phyloP scores from a whole-genome alignment of 2,888 invertebrate species.

The Aphidoletes aphidimyza region DNA sequence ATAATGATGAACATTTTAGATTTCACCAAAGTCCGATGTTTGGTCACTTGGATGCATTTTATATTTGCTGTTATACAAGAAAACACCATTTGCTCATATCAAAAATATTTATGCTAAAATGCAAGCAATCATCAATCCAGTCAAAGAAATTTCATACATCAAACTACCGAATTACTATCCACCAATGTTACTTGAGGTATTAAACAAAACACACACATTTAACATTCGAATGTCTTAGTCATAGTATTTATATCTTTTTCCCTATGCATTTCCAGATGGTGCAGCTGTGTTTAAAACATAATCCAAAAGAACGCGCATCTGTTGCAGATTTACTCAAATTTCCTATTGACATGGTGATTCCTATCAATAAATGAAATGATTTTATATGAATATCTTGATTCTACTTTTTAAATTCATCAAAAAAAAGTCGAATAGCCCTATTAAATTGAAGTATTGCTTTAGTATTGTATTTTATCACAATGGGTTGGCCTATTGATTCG shows the following conservation, averaged over 20 bases:
- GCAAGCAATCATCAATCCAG: conserved; percentile 79
- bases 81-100: conserved; percentile 90
- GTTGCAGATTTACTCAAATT: conserved; percentile 65
- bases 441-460: background rate
- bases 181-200: conserved; percentile 64
- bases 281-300: conserved; percentile 64
- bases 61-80: conserved; percentile 89
- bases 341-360: conserved; percentile 66
- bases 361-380: conserved; percentile 56
- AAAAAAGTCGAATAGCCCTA: background rate
- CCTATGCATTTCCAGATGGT: conserved; percentile 61
- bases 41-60: conserved; percentile 98
- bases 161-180: conserved; percentile 68
- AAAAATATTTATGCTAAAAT: conserved; percentile 78
- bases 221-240: background rate
- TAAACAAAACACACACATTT: background rate
- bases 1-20: conserved; percentile 68
- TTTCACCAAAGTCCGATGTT: conserved; percentile 92
- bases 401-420: too few species aligned
- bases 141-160: conserved; percentile 80
- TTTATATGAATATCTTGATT: background rate
- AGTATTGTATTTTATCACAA: background rate
- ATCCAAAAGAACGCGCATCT: conserved; percentile 65
- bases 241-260: background rate
- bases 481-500: background rate